Conservation (phyloP, 2,888 invertebrate genomes). For the Didymodactylos carnosus region DNA sequence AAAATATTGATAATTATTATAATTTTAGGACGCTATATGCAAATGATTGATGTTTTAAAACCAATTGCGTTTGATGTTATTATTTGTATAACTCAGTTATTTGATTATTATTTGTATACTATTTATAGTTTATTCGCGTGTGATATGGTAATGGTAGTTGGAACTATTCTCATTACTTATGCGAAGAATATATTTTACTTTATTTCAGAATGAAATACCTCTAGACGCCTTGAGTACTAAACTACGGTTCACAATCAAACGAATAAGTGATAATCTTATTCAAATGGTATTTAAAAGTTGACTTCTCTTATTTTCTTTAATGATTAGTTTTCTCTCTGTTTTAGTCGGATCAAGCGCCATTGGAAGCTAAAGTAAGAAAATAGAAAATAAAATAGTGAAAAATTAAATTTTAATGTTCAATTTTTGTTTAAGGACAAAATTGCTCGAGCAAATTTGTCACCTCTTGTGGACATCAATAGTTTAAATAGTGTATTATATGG, state of each 20-base stretch:
- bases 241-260: slow-evolving; percentile 51
- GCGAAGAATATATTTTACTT: not conserved
- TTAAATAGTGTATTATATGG: slow-evolving; percentile 18
- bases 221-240: slow-evolving; percentile 42
- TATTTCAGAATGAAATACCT: not conserved
- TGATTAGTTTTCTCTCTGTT: no score
- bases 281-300: no score
- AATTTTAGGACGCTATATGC: slow-evolving; percentile 47
- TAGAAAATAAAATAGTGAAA: no score
- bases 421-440: slow-evolving; percentile 37
- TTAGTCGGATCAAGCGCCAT: no score
- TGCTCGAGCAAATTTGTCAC: slow-evolving; percentile 42
- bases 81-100: slow-evolving; percentile 69
- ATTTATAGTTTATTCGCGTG: slow-evolving; percentile 32
- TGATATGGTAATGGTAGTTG: not conserved
- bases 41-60: slow-evolving; percentile 68
- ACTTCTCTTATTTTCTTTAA: no score
- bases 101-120: slow-evolving; percentile 74
- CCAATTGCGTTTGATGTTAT: slow-evolving; percentile 75
- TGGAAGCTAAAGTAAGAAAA: no score
- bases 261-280: slow-evolving; percentile 56
- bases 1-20: no score
- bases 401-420: no score
- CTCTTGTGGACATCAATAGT: slow-evolving; percentile 47
- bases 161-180: no score